These are phyloP conservation scores for Drosophila ustulata DNA, from an alignment of 2,888 invertebrate genomes.

Conservation along the genomic window DNA sequence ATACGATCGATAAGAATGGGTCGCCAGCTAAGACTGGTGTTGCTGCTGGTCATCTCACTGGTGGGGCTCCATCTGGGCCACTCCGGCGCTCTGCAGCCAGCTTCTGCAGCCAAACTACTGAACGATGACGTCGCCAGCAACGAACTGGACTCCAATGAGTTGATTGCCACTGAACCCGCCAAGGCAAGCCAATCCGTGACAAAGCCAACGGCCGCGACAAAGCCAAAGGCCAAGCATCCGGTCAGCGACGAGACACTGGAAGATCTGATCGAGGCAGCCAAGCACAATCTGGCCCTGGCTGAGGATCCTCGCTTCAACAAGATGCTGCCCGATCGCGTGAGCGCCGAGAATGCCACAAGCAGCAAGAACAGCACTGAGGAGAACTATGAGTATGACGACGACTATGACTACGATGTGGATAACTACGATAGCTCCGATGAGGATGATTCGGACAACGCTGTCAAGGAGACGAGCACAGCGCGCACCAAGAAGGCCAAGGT, in stretches of 20 bases:
- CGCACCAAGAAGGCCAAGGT: constrained; percentile 64
- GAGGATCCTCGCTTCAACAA: constrained; percentile 82
- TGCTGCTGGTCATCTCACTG: constrained; percentile 78
- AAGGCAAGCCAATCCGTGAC: constrained; percentile 64
- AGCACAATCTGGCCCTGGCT: constrained; percentile 75
- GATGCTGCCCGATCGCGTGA: constrained; percentile 77
- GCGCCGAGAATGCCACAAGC: constrained; percentile 53
- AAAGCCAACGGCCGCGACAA: constrained; percentile 20
- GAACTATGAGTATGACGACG: constrained; percentile 75
- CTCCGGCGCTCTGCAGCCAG: constrained; percentile 52
- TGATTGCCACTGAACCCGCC: constrained; percentile 68
- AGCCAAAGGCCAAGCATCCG: constrained; percentile 54
- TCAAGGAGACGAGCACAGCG: constrained; percentile 55
- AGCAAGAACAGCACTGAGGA: constrained; percentile 63
- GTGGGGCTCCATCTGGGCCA: constrained; percentile 71
- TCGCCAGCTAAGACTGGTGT: constrained; percentile 84
- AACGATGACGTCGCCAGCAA: constrained; percentile 71
- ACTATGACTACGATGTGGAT: constrained; percentile 78
- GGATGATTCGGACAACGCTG: constrained; percentile 47
- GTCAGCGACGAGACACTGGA: constrained; percentile 74
- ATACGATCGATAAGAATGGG: constrained; percentile 73
- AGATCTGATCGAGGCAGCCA: constrained; percentile 82
- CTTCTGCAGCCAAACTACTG: constrained; percentile 36
- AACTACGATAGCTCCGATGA: constrained; percentile 63
- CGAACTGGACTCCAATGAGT: constrained; percentile 69